Evolutionary conservation across 2,113 vertebrate species (phyloP).

Genomic region (Holacanthus passer): DNA sequence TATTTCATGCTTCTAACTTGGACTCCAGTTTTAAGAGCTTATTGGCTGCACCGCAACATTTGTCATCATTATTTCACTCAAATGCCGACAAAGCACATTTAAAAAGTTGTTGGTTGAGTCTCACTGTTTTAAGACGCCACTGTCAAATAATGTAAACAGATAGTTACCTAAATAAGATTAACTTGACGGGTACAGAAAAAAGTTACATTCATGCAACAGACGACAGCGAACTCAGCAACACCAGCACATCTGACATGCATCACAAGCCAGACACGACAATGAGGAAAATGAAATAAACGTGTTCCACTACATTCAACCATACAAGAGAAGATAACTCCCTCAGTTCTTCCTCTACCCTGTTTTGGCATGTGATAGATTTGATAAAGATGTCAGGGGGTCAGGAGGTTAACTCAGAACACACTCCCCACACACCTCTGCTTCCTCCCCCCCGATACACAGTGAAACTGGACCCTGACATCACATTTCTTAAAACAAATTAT

Average conservation of each 20-base stretch:
- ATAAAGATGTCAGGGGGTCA: slow-evolving; percentile 67
- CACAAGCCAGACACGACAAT: slow-evolving; percentile 72
- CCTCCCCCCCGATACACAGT: neutral
- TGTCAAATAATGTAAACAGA: slow-evolving; percentile 25
- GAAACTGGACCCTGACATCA: slow-evolving; percentile 43
- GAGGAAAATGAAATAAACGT: slow-evolving; percentile 74
- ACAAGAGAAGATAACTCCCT: slow-evolving; percentile 62
- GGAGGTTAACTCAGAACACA: slow-evolving; percentile 73
- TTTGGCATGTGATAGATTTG: slow-evolving; percentile 52
- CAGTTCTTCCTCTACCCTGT: slow-evolving; percentile 39
- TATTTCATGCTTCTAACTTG: neutral
- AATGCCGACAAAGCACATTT: neutral
- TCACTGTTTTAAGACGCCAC: neutral
- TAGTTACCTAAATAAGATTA: slow-evolving; percentile 40
- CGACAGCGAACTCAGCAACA: slow-evolving; percentile 59
- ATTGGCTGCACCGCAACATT: neutral
- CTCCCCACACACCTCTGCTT: slow-evolving; percentile 32
- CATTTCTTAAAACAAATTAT: slow-evolving; percentile 63
- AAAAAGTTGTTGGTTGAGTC: neutral
- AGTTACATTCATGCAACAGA: slow-evolving; percentile 36
- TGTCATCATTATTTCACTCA: neutral
- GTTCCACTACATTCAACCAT: slow-evolving; percentile 56
- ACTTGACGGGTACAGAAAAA: slow-evolving; percentile 15
- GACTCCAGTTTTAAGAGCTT: neutral
- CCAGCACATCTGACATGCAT: slow-evolving; percentile 76